Evolutionary conservation across 2,113 vertebrate genomes (phyloP), one percentile per base, ranked within the genome.

Genomic region (Mormyrus iriodes): DNA sequence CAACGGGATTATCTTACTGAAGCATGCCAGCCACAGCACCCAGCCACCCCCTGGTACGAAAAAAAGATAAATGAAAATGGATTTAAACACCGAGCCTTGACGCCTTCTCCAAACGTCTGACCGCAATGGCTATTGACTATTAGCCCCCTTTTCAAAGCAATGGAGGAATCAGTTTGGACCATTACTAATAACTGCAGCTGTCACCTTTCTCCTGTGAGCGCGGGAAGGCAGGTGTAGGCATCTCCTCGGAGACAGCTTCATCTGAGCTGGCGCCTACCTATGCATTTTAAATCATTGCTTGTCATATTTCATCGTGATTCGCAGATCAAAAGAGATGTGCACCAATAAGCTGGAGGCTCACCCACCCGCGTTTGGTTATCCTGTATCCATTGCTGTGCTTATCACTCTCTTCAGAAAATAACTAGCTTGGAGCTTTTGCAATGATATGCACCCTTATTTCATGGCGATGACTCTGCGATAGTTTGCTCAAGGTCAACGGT

Each of bases 161-260:
- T 19, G 5, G n/a, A 19, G 2, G 48, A 31, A 82, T 49, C 49
- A 53, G 31, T 15, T 8, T 83, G 73, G 73, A 82, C 48, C 21
- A 12, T 12, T 39, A 2, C 88, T 83, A 53, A 83, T 83, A 42
- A 88, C 49, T 4, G 69, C 69, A 53, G 73, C 73, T 42, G 58
- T 44, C 55, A 76, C 61, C 44, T 73, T 88, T 88, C 55, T 65
- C 44, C 44, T 3, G n/a, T 46, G 87, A 88, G n/a, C 44, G 15
- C 1, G n/a, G 48, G 65, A 79, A 69, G 46, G 19, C 44, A 88
- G 65, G n/a, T 53, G 88, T 39, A 76, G 19, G 2, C 49, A 15
- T 42, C 76, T 88, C 88, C 61, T 88, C 44, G 61, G 42, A 83
- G 88, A 88, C 69, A 79, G 27, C 49, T 42, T 48, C 49, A 88